Base-by-base conservation (phyloP, 2,888 invertebrate species). In the Morpho deidamia region DNA sequence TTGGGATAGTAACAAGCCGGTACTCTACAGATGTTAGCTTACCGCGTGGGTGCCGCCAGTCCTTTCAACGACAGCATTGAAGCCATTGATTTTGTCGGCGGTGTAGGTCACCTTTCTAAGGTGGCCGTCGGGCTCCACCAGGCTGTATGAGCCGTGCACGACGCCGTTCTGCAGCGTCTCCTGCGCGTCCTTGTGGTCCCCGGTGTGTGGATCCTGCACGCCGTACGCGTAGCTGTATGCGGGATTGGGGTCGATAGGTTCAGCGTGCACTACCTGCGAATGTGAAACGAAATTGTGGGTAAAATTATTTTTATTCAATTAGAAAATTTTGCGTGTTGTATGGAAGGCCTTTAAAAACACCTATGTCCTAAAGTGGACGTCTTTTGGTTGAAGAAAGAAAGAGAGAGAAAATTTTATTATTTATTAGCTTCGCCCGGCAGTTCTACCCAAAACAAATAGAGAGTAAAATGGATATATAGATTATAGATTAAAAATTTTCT, bases 201-300 rank as follows among this genome's bases (percentile, higher is more conserved):
- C 91, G 10, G 91, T 91, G 39, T 81, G 66, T 0, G 90, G 90
- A 66, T 90, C 90, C 0, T 83, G 74, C 11, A 90, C 90, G 7
- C 90, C 90, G 68, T 90, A 90, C 0, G 89, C 83, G 78, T 86
- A 90, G 66, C 83, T 84, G 76, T 90, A 90, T 3, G 89, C 86
- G 10, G 90, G 90, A 71, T 90, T 90, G 0, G 90, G 90, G 68
- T 90, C 90, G 45, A 90, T 64, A 0, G 89, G 85, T 67, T 90
- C 90, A 0, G 90, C 87, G 39, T 72, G 81, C 11, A 87, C 76
- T 37, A 86, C 74, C 81, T 86, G 58, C 8, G 12, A 23, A 23
- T 23, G 2, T 23, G 3, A 23, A 23, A 23, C 5, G 23, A 23
- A 23, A 5, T 14, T 1, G 2, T n/a, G n/a, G n/a, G n/a, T n/a